These are phyloP conservation scores for Mantis religiosa DNA, from an alignment of 2,888 invertebrate species.

Conservation along the genomic window DNA sequence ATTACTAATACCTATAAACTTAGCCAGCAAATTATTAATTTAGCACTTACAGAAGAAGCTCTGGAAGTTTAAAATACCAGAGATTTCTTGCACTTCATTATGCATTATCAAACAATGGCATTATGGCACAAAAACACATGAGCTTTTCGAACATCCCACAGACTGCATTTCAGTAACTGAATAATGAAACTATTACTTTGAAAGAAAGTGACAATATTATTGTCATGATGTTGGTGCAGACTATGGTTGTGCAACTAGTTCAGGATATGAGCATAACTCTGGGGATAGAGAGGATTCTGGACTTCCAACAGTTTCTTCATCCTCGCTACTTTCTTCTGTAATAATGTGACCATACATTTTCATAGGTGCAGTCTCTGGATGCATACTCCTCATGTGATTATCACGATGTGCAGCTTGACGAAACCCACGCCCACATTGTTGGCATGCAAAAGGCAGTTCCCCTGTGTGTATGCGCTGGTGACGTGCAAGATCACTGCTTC, in stretches of 20 bases:
- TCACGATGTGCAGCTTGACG: slow-evolving; percentile 31
- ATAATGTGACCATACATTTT: neutral
- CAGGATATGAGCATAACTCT: neutral
- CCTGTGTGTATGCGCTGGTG: slow-evolving; percentile 32
- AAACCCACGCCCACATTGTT: slow-evolving; percentile 31
- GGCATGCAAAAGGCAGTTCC: slow-evolving; percentile 31
- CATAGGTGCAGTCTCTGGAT: slow-evolving; percentile 17
- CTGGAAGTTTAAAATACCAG: too few species aligned
- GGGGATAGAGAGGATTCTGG: neutral
- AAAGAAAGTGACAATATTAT: neutral
- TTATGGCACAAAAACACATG: too few species aligned
- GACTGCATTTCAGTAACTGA: neutral
- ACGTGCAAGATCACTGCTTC: slow-evolving; percentile 30
- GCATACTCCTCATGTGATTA: slow-evolving; percentile 29
- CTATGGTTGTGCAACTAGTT: neutral
- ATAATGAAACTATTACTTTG: too few species aligned
- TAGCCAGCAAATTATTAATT: too few species aligned
- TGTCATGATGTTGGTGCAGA: neutral
- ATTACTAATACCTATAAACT: too few species aligned
- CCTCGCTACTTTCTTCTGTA: neutral
- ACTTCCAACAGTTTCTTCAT: neutral
- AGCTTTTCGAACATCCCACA: neutral
- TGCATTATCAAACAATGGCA: too few species aligned
- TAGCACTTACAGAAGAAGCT: too few species aligned
- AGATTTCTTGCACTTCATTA: too few species aligned